Conservation (phyloP, 2,797 vertebrate species). For the Cossypha caffra region DNA sequence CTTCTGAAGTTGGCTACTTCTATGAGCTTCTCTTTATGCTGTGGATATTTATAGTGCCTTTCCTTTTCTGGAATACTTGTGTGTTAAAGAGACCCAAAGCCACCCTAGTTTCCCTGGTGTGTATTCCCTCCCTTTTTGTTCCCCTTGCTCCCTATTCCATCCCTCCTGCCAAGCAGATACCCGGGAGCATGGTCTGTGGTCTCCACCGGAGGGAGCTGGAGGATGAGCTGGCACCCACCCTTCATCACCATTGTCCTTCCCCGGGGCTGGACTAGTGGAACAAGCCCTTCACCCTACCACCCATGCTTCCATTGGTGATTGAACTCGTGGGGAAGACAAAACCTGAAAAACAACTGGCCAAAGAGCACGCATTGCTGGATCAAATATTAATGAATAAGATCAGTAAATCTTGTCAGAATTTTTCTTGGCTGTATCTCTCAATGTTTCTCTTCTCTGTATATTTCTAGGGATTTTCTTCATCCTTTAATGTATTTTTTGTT, state of each 20-base stretch:
- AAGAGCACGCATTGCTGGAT: not conserved
- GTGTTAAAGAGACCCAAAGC: not conserved
- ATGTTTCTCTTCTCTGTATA: not conserved
- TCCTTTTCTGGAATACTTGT: not conserved
- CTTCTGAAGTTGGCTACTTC: not conserved
- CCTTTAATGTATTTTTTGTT: not conserved
- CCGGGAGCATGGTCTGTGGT: fast-evolving
- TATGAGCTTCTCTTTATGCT: not conserved
- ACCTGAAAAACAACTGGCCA: not conserved
- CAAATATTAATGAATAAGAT: not conserved
- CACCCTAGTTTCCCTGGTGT: not conserved
- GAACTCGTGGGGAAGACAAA: not conserved
- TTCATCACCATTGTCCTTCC: fast-evolving
- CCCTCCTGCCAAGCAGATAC: not conserved
- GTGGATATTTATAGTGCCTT: not conserved
- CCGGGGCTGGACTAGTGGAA: not conserved
- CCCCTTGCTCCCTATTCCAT: not conserved
- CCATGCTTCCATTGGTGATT: not conserved
- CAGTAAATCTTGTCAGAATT: not conserved
- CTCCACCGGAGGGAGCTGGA: not conserved
- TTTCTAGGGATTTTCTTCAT: not conserved
- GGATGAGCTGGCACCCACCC: not conserved
- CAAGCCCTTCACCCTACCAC: fast-evolving
- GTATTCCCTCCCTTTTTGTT: not conserved
- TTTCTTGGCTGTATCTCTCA: not conserved